Evolutionary conservation across 1,140 invertebrate genomes (phyloP), one percentile per base, ranked within the genome.

Genomic region (Drosophila aff.): DNA sequence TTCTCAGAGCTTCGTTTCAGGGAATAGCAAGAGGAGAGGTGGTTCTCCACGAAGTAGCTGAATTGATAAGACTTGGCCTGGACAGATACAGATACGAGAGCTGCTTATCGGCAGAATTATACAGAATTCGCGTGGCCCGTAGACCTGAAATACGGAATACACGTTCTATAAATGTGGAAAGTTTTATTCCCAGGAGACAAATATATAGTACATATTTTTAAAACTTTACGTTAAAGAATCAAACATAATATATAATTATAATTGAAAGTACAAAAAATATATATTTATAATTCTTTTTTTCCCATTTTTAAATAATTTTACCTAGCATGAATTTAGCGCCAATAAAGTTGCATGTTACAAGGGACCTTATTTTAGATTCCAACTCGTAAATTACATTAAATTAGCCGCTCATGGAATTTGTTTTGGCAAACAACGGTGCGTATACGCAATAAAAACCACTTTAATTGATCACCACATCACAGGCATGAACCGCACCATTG

Each of bases 31-130:
- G 18, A 57, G 28, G 13, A 16, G 33, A 11, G 21, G 21, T 4
- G 15, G 8, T 13, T 21, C 21, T 15, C 18, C 52, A 55, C 15
- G 13, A 55, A 55, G 52, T 57, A 40, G 53, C 53, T 40, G 21
- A 26, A 43, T 66, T 65, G 66, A 69, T 69, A 69, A 68, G 63
- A 68, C 46, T 33, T 21, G 15, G 6, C 26, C 46, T 38, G 36
- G 36, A 52, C 62, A 68, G 66, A 68, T 68, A 68, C 43, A 68
- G 65, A 68, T 67, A 66, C 65, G 16, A 40, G 16, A 23, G 26
- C 44, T 10, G 23, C 33, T 68, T 68, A 68, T 68, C 63, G 11
- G 11, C 16, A 15, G 21, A 63, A 49, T 28, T 66, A 66, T 33
- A 40, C 53, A 57, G 53, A 57, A 57, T 40, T 57, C 53, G 36